A percentile compares a stretch with the other conserved stretches of the same genome.
phyloP scores from a whole-genome alignment of 1,140 invertebrate genomes.

The Globodera ellingtonae region DNA sequence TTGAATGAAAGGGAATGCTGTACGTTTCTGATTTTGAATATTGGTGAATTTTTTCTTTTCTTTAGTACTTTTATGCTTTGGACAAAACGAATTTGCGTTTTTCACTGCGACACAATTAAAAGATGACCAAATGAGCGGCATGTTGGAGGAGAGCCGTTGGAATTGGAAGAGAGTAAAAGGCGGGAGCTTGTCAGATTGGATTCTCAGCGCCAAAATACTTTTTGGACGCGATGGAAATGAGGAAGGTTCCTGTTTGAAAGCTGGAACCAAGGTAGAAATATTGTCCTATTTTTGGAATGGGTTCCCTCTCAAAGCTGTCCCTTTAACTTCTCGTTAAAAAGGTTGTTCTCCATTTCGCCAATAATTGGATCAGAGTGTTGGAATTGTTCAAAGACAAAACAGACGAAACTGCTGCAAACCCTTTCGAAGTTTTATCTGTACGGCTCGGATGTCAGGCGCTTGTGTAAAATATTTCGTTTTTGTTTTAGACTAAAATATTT shows the following conservation, averaged over 20 bases:
- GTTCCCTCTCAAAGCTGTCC: no score
- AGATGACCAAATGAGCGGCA: not conserved
- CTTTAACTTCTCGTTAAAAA: no score
- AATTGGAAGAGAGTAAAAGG: not conserved
- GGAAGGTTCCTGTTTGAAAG: no score
- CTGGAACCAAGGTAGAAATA: not conserved
- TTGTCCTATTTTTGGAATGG: no score
- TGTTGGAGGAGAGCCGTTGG: not conserved
- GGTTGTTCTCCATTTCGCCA: constrained; percentile 4
- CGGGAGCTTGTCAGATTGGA: constrained; percentile 6
- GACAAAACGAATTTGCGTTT: constrained; percentile 16
- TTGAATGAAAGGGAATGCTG: not conserved
- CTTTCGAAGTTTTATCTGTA: not conserved
- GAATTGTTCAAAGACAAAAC: not conserved
- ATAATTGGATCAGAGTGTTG: constrained; percentile 13
- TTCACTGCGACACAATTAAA: not conserved
- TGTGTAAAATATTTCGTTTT: not conserved
- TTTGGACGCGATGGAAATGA: not conserved
- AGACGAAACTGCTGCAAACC: not conserved
- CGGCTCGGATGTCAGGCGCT: not conserved
- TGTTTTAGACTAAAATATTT: not conserved
- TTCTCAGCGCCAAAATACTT: constrained; percentile 10
- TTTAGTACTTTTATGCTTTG: constrained; percentile 13
- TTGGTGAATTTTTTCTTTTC: not conserved
- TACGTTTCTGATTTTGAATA: not conserved